Base-by-base conservation (phyloP, 2,797 vertebrate genomes). In the Astyanax mexicanus region DNA sequence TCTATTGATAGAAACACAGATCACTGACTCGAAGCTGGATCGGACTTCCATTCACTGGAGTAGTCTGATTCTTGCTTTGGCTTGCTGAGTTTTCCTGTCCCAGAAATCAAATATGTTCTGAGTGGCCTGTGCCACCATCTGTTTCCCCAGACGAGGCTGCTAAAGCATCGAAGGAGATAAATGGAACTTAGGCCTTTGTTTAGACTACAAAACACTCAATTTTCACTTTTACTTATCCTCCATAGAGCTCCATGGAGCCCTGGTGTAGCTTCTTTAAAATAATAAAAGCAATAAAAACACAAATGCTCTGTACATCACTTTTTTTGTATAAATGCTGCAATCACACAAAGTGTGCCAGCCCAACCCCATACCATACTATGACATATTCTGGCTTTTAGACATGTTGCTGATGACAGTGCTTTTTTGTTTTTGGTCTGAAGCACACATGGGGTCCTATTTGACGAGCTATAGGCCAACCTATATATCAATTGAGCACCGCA, bases 1-100 rank as follows among this genome's bases (percentile, higher is more conserved):
- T 35, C 61, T 60, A 25, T 35, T 73, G 52, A 70, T 65, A 70
- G 32, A 10, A 1, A 57, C 23, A 40, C 37, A 25, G 42, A 40
- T 72, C 61, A 27, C 11, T 68, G 45, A 55, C 40, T 77, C 51
- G 69, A 55, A 37, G 27, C 68, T 66, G 17, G 27, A 71, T 45
- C n/a, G 1, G 19, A 23, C 27, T 4, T 57, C 17, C 47, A 62
- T 45, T 42, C 38, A 52, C 21, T 32, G 54, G 60, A 44, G 19
- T 47, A 12, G 10, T 27, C 57, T 61, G 54, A n/a, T 61, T 42
- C 27, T 5, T 40, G 8, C n/a, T 40, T 29, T 27, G 54, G 27
- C 9, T 23, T 3, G 29, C 57, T 64, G 27, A 57, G 27, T 49
- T 23, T 21, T 67, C 8, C 44, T 23, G 21, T 67, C 8, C 44